phyloP scores from a whole-genome alignment of 53 echinoderm and acorn worm species.

The Pentamera pediparva region DNA sequence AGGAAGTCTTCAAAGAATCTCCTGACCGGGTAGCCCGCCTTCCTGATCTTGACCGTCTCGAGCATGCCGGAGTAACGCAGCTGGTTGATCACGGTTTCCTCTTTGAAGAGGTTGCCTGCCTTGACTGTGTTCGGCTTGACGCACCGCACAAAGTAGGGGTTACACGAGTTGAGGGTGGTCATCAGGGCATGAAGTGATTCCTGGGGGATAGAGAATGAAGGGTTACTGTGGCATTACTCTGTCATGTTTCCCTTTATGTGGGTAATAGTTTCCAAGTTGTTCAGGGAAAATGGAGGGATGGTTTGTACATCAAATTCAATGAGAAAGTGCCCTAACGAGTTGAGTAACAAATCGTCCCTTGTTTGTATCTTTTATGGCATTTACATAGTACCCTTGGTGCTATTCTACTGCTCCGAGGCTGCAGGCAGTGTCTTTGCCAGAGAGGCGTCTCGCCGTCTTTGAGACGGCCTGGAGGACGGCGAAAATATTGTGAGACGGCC shows the following conservation, averaged over 20 bases:
- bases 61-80: conserved; percentile 98
- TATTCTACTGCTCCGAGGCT: background rate
- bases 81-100: conserved; percentile 72
- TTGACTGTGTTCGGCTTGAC: conserved; percentile 87
- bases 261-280: no score
- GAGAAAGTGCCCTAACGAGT: no score
- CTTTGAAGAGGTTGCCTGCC: conserved; percentile 63
- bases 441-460: no score
- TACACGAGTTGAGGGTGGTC: conserved; percentile 83
- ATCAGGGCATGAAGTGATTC: conserved; percentile 88
- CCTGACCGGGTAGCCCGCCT: conserved; percentile 92
- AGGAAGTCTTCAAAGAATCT: conserved; percentile 76
- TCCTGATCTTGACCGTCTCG: conserved; percentile 95
- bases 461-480: no score
- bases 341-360: no score
- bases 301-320: no score
- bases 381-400: no score
- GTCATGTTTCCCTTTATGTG: no score
- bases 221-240: background rate
- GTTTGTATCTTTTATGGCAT: no score
- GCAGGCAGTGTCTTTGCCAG: background rate
- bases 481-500: no score
- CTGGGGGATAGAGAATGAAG: conserved; percentile 18
- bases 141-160: conserved; percentile 98
- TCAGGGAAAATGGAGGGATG: no score